Conservation (phyloP, 2,888 invertebrate genomes). For the Spatulosminthurus flaviceps region DNA sequence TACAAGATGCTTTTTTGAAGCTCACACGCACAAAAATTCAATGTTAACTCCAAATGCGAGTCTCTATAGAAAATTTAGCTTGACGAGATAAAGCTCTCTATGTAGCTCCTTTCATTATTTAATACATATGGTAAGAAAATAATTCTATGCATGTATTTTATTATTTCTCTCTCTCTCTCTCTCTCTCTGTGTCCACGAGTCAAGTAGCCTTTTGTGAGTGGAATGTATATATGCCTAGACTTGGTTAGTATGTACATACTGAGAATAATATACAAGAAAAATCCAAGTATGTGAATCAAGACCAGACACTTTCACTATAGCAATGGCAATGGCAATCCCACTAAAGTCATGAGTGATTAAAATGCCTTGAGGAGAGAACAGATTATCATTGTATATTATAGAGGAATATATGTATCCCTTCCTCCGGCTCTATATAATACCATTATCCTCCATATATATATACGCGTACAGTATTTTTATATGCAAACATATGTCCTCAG, state of each 20-base stretch:
- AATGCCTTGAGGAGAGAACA: constrained; percentile 34
- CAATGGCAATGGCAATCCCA: constrained; percentile 53
- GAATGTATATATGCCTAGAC: background rate
- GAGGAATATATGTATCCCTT: background rate
- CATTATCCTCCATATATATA: background rate
- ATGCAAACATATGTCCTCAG: background rate
- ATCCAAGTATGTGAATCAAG: constrained; percentile 44
- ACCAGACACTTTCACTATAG: constrained; percentile 58
- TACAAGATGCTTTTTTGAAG: background rate
- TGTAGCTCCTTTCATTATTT: no score
- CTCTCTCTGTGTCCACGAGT: no score
- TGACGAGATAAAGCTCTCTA: no score
- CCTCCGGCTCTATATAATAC: background rate
- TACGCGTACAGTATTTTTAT: background rate
- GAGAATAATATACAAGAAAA: background rate
- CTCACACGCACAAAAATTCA: constrained; percentile 30
- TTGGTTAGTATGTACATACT: background rate
- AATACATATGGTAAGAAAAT: no score
- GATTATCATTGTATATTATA: constrained; percentile 27
- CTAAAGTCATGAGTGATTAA: constrained; percentile 36
- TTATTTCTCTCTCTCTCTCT: no score
- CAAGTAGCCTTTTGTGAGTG: no score
- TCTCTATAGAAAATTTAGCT: no score
- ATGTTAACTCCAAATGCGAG: constrained; percentile 3
- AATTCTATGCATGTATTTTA: no score